Percentiles rank a stretch among this genome's conserved stretches.
Evolutionary conservation across 2,797 vertebrate species (phyloP).

Genomic region (Morelia viridis): DNA sequence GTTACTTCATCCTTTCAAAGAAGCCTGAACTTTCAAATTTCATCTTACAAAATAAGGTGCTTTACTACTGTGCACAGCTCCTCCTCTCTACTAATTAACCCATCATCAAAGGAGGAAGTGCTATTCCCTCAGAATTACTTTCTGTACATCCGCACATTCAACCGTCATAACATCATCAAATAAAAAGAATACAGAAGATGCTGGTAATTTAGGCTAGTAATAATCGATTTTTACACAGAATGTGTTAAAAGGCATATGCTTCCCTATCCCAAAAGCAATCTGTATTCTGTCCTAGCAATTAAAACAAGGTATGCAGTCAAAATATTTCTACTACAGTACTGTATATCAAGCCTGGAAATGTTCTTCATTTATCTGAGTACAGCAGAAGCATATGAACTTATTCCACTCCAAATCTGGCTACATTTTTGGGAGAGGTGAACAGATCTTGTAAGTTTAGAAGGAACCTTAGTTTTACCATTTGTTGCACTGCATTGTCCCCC

Average conservation of each 20-base stretch:
- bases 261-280: not conserved
- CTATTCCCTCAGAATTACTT: not conserved
- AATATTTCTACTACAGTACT: not conserved
- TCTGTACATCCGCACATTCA: not conserved
- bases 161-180: not conserved
- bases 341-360: not conserved
- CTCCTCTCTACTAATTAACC: not conserved
- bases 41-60: not conserved
- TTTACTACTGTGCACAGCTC: not conserved
- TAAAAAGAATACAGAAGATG: not conserved
- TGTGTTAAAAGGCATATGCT: not conserved
- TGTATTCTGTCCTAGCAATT: not conserved
- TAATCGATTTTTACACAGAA: not conserved
- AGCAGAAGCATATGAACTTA: not conserved
- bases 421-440: not conserved
- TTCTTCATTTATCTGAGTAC: not conserved
- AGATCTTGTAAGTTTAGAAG: not conserved
- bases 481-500: not conserved
- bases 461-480: not conserved
- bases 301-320: not conserved
- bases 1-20: not conserved
- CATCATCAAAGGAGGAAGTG: not conserved
- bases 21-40: not conserved
- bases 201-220: not conserved
- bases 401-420: not conserved